Base-by-base conservation (phyloP, 2,888 invertebrate genomes). In the Dryomyza anilis region DNA sequence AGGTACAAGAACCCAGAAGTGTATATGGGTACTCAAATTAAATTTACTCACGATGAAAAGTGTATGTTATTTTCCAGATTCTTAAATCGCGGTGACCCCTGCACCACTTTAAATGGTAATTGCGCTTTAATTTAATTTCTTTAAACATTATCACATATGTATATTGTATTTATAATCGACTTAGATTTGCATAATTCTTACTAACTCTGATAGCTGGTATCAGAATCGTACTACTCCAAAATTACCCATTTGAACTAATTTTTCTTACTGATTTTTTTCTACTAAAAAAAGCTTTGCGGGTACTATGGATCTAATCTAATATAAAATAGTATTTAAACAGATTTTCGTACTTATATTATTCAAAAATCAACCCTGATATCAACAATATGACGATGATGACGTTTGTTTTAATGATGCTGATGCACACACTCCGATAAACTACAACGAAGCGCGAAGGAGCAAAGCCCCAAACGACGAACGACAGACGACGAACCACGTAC, bases 401-500 rank as follows among this genome's bases (percentile, higher is more conserved):
- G 33, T 12, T 23, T 21, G 50, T 27, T 36, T 36, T 12, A 36
- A 60, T 50, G 48, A 60, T 48, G 48, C 12, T 27, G 58, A 46
- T 58, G 46, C 27, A 30, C 29, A 25, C 21, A 25, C 5, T 43
- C 25, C 23, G 14, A 27, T 43, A 16, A 43, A 53, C 29, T 39
- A 6, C 16, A 6, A n/a, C 55, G 55, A 30, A 61, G 29, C 61
- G 52, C 39, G 16, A 61, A 61, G 27, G 61, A 50, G 29, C 39
- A 8, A 50, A n/a, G 21, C 36, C 53, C 21, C 19, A 12, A n/a
- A 50, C 57, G 48, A 56, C 61, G 30, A 60, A n/a, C n/a, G 27
- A 65, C 23, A 33, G 23, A 23, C 48, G 55, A 59, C 46, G 48
- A 57, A 46, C 29, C 14, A 53, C 53, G n/a, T n/a, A 33, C 59